Evolutionary conservation across 2,113 vertebrate genomes (phyloP).

Genomic region (Hystrix brachyura): DNA sequence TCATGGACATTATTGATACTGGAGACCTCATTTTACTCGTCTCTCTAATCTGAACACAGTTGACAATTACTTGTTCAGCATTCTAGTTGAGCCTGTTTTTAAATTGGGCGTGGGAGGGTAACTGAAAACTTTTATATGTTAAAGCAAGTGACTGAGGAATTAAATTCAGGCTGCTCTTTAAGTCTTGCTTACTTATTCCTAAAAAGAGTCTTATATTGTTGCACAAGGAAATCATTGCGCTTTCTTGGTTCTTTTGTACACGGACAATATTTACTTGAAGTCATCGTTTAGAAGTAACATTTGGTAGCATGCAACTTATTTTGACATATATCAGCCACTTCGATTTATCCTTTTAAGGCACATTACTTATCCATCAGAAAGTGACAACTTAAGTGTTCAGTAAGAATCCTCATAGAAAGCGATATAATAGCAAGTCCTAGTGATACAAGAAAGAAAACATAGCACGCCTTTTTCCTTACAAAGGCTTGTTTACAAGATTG

Average conservation of each 20-base stretch:
- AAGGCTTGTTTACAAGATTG: background rate
- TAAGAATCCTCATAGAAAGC: background rate
- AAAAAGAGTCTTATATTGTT: background rate
- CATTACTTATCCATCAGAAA: conserved; percentile 11
- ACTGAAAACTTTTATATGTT: conserved; percentile 2
- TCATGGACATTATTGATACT: background rate
- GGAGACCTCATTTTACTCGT: background rate
- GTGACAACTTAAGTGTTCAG: background rate
- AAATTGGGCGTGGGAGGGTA: background rate
- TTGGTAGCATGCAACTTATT: background rate
- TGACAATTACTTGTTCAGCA: background rate
- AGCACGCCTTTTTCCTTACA: background rate
- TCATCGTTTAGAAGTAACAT: conserved; percentile 12
- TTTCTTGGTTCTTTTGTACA: background rate
- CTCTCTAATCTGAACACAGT: background rate
- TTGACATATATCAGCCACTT: background rate
- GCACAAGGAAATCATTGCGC: background rate
- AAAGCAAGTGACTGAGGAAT: background rate
- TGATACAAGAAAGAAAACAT: conserved; percentile 3
- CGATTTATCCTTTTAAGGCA: conserved; percentile 20
- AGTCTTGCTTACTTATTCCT: background rate
- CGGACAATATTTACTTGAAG: conserved; percentile 31
- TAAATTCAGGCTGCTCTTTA: background rate
- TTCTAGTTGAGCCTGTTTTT: background rate
- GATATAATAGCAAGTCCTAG: background rate